Evolutionary conservation across 2,888 invertebrate species (phyloP), one percentile per base, ranked within the genome.

Genomic region (Apotomis betuletana): DNA sequence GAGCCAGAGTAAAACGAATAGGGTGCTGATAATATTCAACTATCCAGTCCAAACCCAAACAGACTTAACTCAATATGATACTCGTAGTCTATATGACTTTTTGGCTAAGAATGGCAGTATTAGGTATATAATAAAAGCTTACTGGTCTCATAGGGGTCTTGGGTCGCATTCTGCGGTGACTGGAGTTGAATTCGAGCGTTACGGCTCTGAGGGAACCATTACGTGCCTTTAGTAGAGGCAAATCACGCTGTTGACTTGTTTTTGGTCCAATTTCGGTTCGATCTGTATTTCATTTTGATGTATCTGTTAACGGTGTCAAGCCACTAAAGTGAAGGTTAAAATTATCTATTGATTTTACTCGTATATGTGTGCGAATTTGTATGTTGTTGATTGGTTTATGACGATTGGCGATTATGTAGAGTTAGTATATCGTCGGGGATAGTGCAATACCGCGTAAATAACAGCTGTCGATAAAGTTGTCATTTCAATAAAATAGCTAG

Each of bases 21-120:
- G 59, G 72, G 72, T 36, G 52, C 72, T 58, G 67, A 72, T 68
- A 72, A 59, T 62, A 63, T 63, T 59, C 54, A 3, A 68, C 63
- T 58, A 58, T 58, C 67, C 15, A 8, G 27, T 57, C 15, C 27
- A 46, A 15, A n/a, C 9, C 15, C 8, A 57, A 36, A 65, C 27
- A n/a, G 65, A 27, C 65, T 65, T 65, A 65, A 55, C 15, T 46
- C n/a, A 4, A 27, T 46, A 57, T n/a, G 46, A 46, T n/a, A n/a
- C 27, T 9, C 27, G 5, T 8, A 46, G 36, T 10, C 12, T 46
- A 57, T 46, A 5, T 8, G 55, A 27, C 27, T 27, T 65, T 57
- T 46, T 15, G 64, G 6, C 6, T 12, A 5, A 44, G 54, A 10
- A 12, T n/a, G 36, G 27, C n/a, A n/a, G 36, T 65, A 46, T 57